Conservation (phyloP, 2,888 invertebrate genomes). For the Palloptera scutellata region DNA sequence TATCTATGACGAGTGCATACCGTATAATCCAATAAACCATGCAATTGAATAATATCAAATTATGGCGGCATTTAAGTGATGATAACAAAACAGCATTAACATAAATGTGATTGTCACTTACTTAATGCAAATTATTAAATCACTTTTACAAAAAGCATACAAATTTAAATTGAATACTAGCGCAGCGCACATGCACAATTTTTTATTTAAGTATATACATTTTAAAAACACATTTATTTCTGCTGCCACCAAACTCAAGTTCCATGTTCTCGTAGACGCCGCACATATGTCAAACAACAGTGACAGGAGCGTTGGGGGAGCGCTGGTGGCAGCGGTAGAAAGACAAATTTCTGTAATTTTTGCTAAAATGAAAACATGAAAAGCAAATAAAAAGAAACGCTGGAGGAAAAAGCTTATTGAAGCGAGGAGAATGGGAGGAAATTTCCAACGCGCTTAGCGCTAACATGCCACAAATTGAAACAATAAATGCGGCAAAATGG, state of each 20-base stretch:
- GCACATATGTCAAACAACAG: no score
- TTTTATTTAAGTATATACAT: conserved; percentile 28
- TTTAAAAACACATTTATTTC: conserved; percentile 8
- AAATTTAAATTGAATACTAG: conserved; percentile 26
- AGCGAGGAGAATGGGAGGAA: not conserved
- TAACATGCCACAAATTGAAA: conserved; percentile 19
- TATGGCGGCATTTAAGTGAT: no score
- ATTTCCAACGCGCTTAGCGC: not conserved
- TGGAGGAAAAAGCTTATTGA: not conserved
- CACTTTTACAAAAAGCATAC: conserved; percentile 18
- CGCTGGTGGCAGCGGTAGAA: not conserved
- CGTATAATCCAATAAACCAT: no score
- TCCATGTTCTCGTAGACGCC: no score
- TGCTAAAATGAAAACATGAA: not conserved
- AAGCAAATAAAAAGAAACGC: not conserved
- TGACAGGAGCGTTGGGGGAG: no score
- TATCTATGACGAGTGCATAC: no score
- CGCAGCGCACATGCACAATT: conserved; percentile 10
- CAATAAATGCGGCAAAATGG: conserved; percentile 21
- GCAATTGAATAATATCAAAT: no score
- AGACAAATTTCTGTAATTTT: not conserved
- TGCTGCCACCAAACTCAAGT: no score
- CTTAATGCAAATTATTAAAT: no score
- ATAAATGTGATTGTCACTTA: no score
- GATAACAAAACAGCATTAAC: no score